Conservation (phyloP, 2,113 vertebrate genomes). For the Formicarius rufipectus region DNA sequence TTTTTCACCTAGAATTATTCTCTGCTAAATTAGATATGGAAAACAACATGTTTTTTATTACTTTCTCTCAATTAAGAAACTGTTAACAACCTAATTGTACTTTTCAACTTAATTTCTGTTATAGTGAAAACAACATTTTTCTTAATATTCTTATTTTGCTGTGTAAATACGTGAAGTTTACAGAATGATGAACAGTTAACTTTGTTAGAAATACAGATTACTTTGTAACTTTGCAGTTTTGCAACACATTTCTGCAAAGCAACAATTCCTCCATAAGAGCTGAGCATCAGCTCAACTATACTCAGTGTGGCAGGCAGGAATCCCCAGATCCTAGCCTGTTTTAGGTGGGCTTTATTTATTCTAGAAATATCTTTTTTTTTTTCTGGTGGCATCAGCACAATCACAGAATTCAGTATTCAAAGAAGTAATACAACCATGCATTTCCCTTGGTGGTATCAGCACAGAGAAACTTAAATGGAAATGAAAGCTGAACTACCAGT, state of each 20-base stretch:
- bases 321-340: neutral
- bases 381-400: neutral
- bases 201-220: neutral
- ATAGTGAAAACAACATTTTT: neutral
- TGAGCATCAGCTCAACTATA: neutral
- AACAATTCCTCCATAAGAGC: rapidly evolving
- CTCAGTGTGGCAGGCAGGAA: rapidly evolving
- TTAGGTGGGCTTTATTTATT: neutral
- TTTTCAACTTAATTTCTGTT: neutral
- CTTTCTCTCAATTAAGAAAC: neutral
- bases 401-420: neutral
- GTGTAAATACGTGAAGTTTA: neutral
- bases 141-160: neutral
- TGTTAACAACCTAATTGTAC: neutral
- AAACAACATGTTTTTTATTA: neutral
- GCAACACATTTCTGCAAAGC: neutral
- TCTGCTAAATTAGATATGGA: neutral
- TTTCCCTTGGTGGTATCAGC: neutral
- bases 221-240: neutral
- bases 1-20: neutral
- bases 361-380: neutral
- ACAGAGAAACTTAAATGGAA: neutral
- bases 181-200: neutral
- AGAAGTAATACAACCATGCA: rapidly evolving
- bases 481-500: neutral